Evolutionary conservation across 2,113 vertebrate species (phyloP).

Genomic region (Bambusicola thoracicus): DNA sequence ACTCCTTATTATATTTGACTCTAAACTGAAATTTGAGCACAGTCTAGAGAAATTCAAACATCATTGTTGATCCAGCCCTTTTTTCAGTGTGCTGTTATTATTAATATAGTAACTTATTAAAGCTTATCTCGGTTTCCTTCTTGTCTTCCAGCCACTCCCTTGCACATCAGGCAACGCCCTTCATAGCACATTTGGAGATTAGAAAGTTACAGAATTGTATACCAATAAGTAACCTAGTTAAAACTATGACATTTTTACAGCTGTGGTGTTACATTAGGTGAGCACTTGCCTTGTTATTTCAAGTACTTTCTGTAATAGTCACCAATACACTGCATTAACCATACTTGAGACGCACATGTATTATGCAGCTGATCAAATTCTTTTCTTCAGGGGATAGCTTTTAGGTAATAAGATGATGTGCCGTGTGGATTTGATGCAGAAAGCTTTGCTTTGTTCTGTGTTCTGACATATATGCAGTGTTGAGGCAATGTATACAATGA

Average conservation of each 20-base stretch:
- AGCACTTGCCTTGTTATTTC: neutral
- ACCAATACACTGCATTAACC: neutral
- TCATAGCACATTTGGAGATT: neutral
- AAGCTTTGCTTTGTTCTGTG: conserved; percentile 38
- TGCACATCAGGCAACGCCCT: neutral
- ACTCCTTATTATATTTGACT: neutral
- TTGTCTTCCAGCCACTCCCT: neutral
- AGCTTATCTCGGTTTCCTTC: neutral
- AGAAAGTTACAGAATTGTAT: neutral
- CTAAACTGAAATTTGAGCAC: neutral
- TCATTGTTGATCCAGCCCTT: neutral
- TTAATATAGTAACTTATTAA: neutral
- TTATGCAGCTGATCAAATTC: neutral
- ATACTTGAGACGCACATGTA: neutral
- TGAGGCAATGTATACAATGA: conserved; percentile 20
- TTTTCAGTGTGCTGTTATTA: neutral
- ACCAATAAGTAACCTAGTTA: neutral
- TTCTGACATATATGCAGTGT: neutral
- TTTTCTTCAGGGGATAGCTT: neutral
- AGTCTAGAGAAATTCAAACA: neutral
- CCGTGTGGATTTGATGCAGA: neutral
- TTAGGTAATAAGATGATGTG: neutral
- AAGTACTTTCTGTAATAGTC: neutral
- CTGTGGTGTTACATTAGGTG: neutral
- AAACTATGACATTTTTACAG: neutral